Conservation (phyloP, 2,888 invertebrate genomes). For the Copidosoma aretas region DNA sequence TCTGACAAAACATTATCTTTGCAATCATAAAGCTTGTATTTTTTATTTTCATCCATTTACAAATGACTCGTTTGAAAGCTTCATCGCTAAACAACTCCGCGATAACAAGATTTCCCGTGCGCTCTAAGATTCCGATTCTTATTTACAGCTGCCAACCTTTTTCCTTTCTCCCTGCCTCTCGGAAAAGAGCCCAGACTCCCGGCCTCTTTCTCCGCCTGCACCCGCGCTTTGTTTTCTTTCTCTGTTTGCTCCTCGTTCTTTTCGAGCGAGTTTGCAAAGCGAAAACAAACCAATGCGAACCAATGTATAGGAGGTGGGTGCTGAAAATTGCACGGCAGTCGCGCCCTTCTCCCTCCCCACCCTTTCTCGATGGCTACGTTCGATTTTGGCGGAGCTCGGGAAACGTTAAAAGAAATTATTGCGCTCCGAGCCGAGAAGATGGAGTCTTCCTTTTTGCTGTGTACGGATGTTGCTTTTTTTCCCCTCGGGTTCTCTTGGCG, state of each 20-base stretch:
- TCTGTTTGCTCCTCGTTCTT: conserved; percentile 1
- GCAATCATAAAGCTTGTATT: no score
- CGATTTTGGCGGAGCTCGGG: conserved; percentile 6
- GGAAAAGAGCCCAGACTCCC: conserved; percentile 10
- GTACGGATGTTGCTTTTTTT: no score
- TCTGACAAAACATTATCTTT: no score
- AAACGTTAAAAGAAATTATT: conserved; percentile 24
- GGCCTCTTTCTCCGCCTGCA: conserved; percentile 1
- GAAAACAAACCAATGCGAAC: conserved; percentile 18
- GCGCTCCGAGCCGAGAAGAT: background rate
- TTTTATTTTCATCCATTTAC: no score
- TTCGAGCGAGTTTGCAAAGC: background rate
- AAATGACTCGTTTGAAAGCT: background rate
- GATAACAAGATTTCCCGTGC: conserved; percentile 39
- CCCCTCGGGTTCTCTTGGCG: background rate
- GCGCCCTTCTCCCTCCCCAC: no score
- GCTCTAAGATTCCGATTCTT: conserved; percentile 32
- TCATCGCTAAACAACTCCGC: conserved; percentile 38
- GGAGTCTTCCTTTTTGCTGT: background rate
- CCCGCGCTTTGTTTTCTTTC: background rate
- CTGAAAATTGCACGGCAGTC: conserved; percentile 14
- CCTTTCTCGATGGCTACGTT: no score
- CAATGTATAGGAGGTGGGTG: conserved; percentile 26
- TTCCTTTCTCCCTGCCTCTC: background rate
- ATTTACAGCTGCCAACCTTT: conserved; percentile 35